These are phyloP conservation scores for Coenobita brevimanus DNA, from an alignment of 1,140 invertebrate genomes.

Conservation along the genomic window DNA sequence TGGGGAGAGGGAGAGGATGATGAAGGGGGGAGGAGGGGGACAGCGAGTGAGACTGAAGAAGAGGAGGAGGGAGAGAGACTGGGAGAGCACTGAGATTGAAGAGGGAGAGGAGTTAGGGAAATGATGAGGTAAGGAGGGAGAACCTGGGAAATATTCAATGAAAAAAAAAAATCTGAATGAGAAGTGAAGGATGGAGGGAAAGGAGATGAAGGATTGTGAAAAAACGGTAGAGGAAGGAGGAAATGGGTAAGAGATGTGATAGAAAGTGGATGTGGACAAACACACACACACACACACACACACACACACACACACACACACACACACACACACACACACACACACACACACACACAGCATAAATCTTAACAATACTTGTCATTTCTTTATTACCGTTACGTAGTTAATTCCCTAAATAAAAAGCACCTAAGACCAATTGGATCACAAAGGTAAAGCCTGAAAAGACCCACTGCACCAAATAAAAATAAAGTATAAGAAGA, in stretches of 20 bases:
- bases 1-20: not conserved
- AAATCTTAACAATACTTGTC: too few relatives aligned
- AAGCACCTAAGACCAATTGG: too few relatives aligned
- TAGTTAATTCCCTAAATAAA: too few relatives aligned
- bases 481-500: not conserved
- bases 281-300: too few relatives aligned
- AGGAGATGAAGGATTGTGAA: not conserved
- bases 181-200: not conserved
- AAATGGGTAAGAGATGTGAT: not conserved
- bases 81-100: not conserved
- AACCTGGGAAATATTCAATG: too few relatives aligned
- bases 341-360: too few relatives aligned
- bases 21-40: not conserved
- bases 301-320: too few relatives aligned
- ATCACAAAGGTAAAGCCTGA: too few relatives aligned
- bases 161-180: not conserved
- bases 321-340: too few relatives aligned
- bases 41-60: not conserved
- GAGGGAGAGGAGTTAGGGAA: not conserved
- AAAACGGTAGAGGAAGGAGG: not conserved
- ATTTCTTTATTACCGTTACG: too few relatives aligned
- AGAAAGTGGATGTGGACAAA: not conserved
- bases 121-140: not conserved
- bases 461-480: too few relatives aligned
- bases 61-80: not conserved